phyloP scores from a whole-genome alignment of 2,797 vertebrate species.

The Sebastes kiyomatsui region DNA sequence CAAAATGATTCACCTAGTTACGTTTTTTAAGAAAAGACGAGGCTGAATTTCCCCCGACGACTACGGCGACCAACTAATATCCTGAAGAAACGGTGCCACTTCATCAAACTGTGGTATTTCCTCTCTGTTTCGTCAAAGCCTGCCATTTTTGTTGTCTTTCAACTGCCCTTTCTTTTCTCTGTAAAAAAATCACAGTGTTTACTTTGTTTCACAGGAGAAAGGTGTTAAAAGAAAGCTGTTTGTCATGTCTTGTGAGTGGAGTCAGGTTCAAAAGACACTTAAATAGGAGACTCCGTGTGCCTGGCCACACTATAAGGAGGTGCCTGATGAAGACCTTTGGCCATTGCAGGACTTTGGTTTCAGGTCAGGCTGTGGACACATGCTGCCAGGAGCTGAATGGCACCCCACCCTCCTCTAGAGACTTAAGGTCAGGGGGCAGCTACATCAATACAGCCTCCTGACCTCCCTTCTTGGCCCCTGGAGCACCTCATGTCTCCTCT shows the following conservation, averaged over 20 bases:
- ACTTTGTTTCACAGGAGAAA: conserved; percentile 61
- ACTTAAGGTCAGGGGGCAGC: conserved; percentile 65
- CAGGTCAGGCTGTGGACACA: conserved; percentile 76
- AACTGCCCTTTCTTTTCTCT: conserved; percentile 13
- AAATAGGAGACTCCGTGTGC: conserved; percentile 21
- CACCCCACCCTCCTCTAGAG: conserved; percentile 66
- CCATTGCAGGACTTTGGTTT: conserved; percentile 64
- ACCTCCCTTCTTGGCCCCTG: conserved; percentile 69
- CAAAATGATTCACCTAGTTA: conserved; percentile 34
- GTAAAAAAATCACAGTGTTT: conserved; percentile 50
- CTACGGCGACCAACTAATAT: conserved; percentile 30
- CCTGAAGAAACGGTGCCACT: conserved; percentile 24
- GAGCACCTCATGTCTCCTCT: conserved; percentile 57
- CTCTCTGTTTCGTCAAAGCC: conserved; percentile 39
- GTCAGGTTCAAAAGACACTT: conserved; percentile 12
- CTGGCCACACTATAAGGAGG: conserved; percentile 28
- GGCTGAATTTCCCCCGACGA: neutral
- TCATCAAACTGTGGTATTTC: conserved; percentile 38
- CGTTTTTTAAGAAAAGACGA: conserved; percentile 1
- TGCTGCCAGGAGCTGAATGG: conserved; percentile 76
- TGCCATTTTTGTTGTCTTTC: conserved; percentile 30
- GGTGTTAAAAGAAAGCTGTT: conserved; percentile 43
- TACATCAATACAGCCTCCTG: conserved; percentile 70
- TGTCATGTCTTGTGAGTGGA: conserved; percentile 30
- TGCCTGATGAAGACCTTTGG: conserved; percentile 62